Percentiles rank a stretch among this genome's conserved stretches.
These are phyloP conservation scores for Hesperia comma DNA, from an alignment of 2,888 invertebrate genomes.

Conservation along the genomic window DNA sequence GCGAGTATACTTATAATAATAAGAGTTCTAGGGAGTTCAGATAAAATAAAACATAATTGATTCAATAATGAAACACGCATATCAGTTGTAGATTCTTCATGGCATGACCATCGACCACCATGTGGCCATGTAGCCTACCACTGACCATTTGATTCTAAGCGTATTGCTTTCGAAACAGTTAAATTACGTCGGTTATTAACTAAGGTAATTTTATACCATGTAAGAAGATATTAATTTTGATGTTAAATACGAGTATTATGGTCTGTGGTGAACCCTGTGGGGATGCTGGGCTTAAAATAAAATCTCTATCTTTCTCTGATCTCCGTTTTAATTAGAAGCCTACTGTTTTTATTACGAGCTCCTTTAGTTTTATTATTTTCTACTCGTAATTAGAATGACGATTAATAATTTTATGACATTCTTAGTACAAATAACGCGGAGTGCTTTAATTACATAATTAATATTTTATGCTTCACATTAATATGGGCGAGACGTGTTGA, in stretches of 20 bases:
- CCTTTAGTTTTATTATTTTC: slow-evolving; percentile 25
- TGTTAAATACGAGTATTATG: slow-evolving; percentile 25
- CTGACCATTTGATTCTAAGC: neutral
- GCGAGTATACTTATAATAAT: no score
- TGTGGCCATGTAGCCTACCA: neutral
- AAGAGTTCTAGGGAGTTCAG: no score
- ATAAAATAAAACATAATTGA: no score
- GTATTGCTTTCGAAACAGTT: neutral
- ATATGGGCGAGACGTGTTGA: slow-evolving; percentile 5
- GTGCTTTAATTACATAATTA: slow-evolving; percentile 33
- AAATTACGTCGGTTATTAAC: slow-evolving; percentile 1
- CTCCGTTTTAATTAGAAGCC: slow-evolving; percentile 33
- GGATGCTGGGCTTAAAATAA: slow-evolving; percentile 27
- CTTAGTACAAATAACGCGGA: slow-evolving; percentile 27
- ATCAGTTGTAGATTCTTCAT: no score
- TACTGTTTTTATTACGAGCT: slow-evolving; percentile 34
- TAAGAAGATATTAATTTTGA: slow-evolving; percentile 23
- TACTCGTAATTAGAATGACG: slow-evolving; percentile 22
- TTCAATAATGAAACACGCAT: no score
- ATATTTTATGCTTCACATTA: slow-evolving; percentile 14
- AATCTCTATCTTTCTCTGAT: slow-evolving; percentile 27
- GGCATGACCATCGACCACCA: neutral
- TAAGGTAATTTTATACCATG: slow-evolving; percentile 4
- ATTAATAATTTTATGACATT: slow-evolving; percentile 35
- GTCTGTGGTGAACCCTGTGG: slow-evolving; percentile 23